phyloP scores from a whole-genome alignment of 1,140 invertebrate genomes.

The Ooceraea biroi region DNA sequence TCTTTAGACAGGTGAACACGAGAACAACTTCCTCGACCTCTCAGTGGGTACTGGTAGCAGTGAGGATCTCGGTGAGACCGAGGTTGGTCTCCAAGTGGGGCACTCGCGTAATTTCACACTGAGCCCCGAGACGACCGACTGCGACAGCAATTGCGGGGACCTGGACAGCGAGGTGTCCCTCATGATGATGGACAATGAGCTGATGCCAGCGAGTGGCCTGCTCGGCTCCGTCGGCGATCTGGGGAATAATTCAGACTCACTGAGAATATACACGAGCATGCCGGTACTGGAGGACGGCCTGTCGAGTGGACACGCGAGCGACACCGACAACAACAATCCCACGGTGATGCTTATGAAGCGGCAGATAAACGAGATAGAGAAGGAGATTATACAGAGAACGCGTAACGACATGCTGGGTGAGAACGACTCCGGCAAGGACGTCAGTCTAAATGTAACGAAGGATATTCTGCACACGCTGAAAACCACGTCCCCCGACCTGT shows the following conservation, averaged over 20 bases:
- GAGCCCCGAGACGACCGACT: conserved; percentile 98
- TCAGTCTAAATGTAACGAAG: conserved; percentile 82
- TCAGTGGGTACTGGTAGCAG: conserved; percentile 90
- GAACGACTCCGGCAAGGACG: conserved; percentile 79
- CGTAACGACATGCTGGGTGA: conserved; percentile 81
- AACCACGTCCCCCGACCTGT: conserved; percentile 84
- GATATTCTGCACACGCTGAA: conserved; percentile 83
- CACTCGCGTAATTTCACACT: conserved; percentile 94
- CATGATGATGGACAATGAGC: conserved; percentile 90
- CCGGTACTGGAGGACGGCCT: conserved; percentile 98
- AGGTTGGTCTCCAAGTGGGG: conserved; percentile 89
- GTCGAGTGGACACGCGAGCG: conserved; percentile 95
- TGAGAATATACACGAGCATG: conserved; percentile 91
- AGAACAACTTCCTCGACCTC: conserved; percentile 89
- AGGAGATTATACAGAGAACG: conserved; percentile 90
- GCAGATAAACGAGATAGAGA: conserved; percentile 91
- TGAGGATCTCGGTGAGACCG: conserved; percentile 90
- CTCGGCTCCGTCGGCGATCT: conserved; percentile 87
- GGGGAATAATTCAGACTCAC: conserved; percentile 87
- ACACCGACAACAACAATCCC: conserved; percentile 95
- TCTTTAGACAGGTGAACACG: conserved; percentile 87
- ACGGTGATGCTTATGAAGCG: conserved; percentile 91
- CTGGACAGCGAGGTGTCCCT: conserved; percentile 93
- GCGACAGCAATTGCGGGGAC: conserved; percentile 95
- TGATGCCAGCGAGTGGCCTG: conserved; percentile 84